Evolutionary conservation across 2,888 invertebrate genomes (phyloP).

Genomic region (Drosophila mimica): DNA sequence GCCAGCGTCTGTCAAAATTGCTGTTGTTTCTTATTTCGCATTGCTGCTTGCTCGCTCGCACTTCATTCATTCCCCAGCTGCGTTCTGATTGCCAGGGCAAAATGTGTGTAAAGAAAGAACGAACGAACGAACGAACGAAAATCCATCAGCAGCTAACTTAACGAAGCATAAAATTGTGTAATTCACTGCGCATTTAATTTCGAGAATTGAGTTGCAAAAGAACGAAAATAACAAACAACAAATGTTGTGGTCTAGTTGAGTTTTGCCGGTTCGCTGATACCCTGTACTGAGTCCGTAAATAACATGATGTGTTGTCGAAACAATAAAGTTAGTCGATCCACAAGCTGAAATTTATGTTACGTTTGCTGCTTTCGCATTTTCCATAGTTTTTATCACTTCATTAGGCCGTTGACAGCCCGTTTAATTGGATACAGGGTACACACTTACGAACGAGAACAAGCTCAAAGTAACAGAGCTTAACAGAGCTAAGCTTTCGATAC

Average conservation of each 20-base stretch:
- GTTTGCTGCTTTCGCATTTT: neutral
- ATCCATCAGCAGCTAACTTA: slow-evolving; percentile 50
- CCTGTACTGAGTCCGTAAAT: neutral
- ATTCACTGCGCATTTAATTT: slow-evolving; percentile 78
- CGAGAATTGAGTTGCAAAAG: slow-evolving; percentile 58
- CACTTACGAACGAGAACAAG: slow-evolving; percentile 21
- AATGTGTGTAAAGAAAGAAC: slow-evolving; percentile 8
- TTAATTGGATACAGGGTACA: slow-evolving; percentile 6
- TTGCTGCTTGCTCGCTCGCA: slow-evolving; percentile 17
- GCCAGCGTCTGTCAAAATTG: slow-evolving; percentile 45
- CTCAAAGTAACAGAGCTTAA: slow-evolving; percentile 48
- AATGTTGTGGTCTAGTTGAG: neutral
- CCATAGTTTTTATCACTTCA: neutral
- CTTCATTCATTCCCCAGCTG: slow-evolving; percentile 15
- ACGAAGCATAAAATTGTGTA: slow-evolving; percentile 79
- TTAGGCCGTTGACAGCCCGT: neutral
- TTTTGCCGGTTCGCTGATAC: neutral
- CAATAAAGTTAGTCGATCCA: neutral
- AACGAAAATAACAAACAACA: slow-evolving; percentile 45
- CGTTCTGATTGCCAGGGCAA: slow-evolving; percentile 28
- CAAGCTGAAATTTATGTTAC: neutral
- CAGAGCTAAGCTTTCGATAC: slow-evolving; percentile 48
- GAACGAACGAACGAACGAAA: slow-evolving; percentile 18
- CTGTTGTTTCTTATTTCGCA: neutral
- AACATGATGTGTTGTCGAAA: neutral